Evolutionary conservation across 2,888 invertebrate genomes (phyloP), one percentile per base, ranked within the genome.

Genomic region (Macrophya annulata): DNA sequence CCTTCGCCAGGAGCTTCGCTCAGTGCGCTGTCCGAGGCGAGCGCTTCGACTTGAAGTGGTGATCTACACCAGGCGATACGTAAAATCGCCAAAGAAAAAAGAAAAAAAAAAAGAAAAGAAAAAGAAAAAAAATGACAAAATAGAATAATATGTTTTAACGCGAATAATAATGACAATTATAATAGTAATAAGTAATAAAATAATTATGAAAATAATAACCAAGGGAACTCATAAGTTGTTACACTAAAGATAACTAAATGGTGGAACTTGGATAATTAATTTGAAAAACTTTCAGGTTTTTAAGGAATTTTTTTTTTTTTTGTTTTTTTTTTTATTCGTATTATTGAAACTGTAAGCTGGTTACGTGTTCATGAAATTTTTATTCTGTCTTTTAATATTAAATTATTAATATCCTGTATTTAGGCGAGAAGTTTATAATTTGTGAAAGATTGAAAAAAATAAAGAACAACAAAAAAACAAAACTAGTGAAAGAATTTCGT

Each of bases 1-100:
- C 71, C 83, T 65, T 48, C 68, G 83, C 68, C 51, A 71, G 48
- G 83, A 83, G 83, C 48, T 45, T 86, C 86, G 84, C 85, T 89
- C 89, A 89, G 89, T 90, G 88, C 90, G 90, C 88, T 87, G 81
- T 82, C 71, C 84, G 85, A 55, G 83, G 72, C 87, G 88, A 89
- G 90, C 89, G 89, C 89, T 89, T 48, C 87, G 86, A 85, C 83
- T 65, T 71, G 65, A 51, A 48, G 83, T 55, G 43, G 65, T 71
- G 68, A 83, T 83, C 62, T 81, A 81, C 59, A 81, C 81, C 81
- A 37, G 43, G 40, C 81, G 81, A 51, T 77, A 0, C 12, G 21
- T 45, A 21, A 45, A 74, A 74, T 74, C 45, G 72, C 31, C 77
- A 55, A 55, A 31, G 3, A 31, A 31, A 31, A 31, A 3, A 31